A percentile compares a stretch with the other conserved stretches of the same genome.
Conservation (phyloP, 23 tunicate species). For the Styela plicata region DNA sequence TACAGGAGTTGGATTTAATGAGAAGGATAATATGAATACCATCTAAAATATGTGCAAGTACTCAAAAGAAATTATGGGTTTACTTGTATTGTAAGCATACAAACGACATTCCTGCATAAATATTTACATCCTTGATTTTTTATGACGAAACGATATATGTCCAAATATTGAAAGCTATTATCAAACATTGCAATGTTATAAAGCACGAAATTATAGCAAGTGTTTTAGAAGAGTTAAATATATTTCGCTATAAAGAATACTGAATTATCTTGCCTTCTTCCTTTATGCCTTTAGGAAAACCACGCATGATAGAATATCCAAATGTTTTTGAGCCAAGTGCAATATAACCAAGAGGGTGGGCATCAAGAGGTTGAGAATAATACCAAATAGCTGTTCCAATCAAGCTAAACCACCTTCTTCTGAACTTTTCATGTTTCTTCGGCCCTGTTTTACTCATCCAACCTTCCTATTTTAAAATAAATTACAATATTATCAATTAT, state of each 20-base stretch:
- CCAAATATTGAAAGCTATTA: too few species aligned
- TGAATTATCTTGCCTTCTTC: constrained; percentile 53
- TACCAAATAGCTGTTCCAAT: constrained; percentile 91
- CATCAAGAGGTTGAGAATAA: constrained; percentile 66
- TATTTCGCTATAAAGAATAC: too few species aligned
- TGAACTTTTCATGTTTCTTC: constrained; percentile 67
- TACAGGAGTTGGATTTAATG: too few species aligned
- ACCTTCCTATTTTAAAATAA: constrained; percentile 73
- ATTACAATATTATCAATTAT: too few species aligned
- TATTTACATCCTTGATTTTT: too few species aligned
- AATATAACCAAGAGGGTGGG: constrained; percentile 66
- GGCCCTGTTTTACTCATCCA: constrained; percentile 95
- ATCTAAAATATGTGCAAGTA: too few species aligned
- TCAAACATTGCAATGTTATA: too few species aligned
- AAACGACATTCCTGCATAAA: too few species aligned
- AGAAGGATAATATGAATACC: too few species aligned
- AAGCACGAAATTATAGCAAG: neutral
- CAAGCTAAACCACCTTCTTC: constrained; percentile 71
- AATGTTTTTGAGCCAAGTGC: constrained; percentile 77
- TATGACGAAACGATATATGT: too few species aligned
- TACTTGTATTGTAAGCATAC: too few species aligned
- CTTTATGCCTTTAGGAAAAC: constrained; percentile 57
- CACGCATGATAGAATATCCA: constrained; percentile 64
- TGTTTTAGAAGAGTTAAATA: neutral
- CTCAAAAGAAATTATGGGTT: too few species aligned